phyloP scores from a whole-genome alignment of 2,888 invertebrate genomes.

The Epicampocera succincta region DNA sequence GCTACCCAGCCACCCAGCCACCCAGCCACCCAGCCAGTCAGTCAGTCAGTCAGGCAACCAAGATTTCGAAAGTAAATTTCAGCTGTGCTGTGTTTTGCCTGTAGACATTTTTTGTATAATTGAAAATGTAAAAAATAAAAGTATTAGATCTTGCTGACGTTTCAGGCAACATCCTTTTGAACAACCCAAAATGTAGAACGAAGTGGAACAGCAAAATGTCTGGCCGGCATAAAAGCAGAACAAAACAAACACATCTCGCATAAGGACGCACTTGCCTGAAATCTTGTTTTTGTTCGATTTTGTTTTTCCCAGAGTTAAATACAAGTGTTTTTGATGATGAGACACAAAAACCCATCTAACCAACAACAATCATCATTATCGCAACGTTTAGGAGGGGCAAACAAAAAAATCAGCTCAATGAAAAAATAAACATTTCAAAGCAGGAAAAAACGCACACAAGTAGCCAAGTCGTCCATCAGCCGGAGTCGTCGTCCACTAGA shows the following conservation, averaged over 20 bases:
- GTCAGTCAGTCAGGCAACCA: not conserved
- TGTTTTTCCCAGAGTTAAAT: slow-evolving; percentile 1
- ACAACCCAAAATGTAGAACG: slow-evolving; percentile 21
- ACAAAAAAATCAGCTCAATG: slow-evolving; percentile 28
- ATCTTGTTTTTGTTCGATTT: not conserved
- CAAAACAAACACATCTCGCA: not conserved
- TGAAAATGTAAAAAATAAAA: slow-evolving; percentile 44
- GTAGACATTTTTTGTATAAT: slow-evolving; percentile 20
- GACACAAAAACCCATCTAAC: slow-evolving; percentile 53
- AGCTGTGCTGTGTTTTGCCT: not conserved
- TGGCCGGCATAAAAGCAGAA: not conserved
- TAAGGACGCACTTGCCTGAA: not conserved
- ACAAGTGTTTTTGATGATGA: slow-evolving; percentile 61
- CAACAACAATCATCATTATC: slow-evolving; percentile 66
- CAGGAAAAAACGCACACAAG: slow-evolving; percentile 12
- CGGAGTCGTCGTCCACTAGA: slow-evolving; percentile 54
- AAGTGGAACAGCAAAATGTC: slow-evolving; percentile 22
- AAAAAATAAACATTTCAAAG: slow-evolving; percentile 20
- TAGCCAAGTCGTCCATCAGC: slow-evolving; percentile 46
- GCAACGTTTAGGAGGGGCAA: slow-evolving; percentile 37
- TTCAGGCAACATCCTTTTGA: slow-evolving; percentile 31
- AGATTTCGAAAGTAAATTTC: slow-evolving; percentile 17
- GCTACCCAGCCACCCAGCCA: not conserved
- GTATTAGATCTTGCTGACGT: slow-evolving; percentile 35
- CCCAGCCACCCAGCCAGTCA: no score